Percentiles rank a stretch among this genome's conserved stretches.
Conservation (phyloP, 92 coral and sea anemone genomes). For the Palythoa grandis region DNA sequence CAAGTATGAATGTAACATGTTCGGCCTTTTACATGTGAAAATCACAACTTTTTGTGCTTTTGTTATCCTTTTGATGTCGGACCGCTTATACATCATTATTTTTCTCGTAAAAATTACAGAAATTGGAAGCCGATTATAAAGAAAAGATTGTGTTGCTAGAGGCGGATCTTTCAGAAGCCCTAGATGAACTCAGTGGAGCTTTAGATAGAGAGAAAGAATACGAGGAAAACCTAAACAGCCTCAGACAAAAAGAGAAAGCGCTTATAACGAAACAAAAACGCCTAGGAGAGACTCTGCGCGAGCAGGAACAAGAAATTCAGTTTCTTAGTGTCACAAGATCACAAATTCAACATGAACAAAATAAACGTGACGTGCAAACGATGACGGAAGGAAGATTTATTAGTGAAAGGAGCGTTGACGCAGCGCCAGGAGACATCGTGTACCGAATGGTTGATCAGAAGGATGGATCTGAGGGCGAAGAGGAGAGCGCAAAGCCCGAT, state of each 20-base stretch:
- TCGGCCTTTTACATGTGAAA: no score
- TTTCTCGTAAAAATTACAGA: slow-evolving; percentile 50
- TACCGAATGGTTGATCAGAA: slow-evolving; percentile 38
- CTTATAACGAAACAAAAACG: slow-evolving; percentile 82
- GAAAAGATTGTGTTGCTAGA: slow-evolving; percentile 80
- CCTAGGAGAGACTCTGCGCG: slow-evolving; percentile 83
- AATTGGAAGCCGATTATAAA: slow-evolving; percentile 79
- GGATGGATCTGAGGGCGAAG: slow-evolving; percentile 22
- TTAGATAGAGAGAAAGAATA: slow-evolving; percentile 91
- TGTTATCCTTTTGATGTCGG: no score
- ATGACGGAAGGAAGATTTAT: slow-evolving; percentile 73
- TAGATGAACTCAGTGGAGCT: slow-evolving; percentile 94
- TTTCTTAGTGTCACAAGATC: slow-evolving; percentile 65
- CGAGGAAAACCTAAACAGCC: slow-evolving; percentile 72
- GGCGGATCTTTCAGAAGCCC: slow-evolving; percentile 90
- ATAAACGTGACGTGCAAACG: slow-evolving; percentile 61
- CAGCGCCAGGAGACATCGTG: slow-evolving; percentile 23
- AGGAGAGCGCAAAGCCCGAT: slow-evolving; percentile 29
- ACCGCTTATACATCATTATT: no score
- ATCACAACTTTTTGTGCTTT: no score
- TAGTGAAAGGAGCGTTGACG: slow-evolving; percentile 79
- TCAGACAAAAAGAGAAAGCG: slow-evolving; percentile 82
- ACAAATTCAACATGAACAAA: slow-evolving; percentile 43
- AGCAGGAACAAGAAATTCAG: slow-evolving; percentile 93
- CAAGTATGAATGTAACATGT: no score